A percentile compares a stretch with the other conserved stretches of the same genome.
Evolutionary conservation across 2,797 vertebrate genomes (phyloP).

Genomic region (Tapera naevia): DNA sequence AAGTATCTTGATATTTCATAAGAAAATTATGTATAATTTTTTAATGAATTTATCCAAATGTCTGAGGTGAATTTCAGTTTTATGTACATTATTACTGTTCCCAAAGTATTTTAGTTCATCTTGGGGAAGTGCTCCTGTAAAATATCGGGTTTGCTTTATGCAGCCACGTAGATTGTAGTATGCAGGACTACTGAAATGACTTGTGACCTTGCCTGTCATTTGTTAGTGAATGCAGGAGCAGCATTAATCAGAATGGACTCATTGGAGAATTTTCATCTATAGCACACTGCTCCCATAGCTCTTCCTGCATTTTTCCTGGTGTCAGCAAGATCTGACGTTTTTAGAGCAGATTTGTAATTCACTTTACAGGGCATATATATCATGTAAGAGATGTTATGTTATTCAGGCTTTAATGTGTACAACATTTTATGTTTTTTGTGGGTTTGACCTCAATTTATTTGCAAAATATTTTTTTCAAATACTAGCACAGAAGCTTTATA

Average conservation of each 20-base stretch:
- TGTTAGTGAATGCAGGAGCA: neutral
- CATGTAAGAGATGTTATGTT: neutral
- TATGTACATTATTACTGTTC: neutral
- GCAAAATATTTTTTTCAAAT: neutral
- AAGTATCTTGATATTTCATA: neutral
- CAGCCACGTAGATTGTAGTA: neutral
- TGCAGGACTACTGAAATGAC: neutral
- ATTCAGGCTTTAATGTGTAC: neutral
- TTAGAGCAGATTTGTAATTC: constrained; percentile 27
- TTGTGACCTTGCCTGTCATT: constrained; percentile 41
- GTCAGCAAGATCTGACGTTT: constrained; percentile 35
- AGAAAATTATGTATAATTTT: neutral
- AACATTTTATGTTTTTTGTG: neutral
- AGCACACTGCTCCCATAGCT: constrained; percentile 11
- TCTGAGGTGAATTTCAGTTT: neutral
- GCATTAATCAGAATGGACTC: neutral
- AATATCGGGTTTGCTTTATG: neutral
- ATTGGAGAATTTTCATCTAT: constrained; percentile 13
- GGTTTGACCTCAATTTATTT: neutral
- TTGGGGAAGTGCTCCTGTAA: neutral
- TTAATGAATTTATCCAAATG: neutral
- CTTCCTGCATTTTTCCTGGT: neutral
- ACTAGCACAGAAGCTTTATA: neutral
- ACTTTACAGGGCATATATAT: neutral
- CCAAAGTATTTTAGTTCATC: neutral